Conservation (phyloP, 2,113 vertebrate species). For the Cebidichthys violaceus region DNA sequence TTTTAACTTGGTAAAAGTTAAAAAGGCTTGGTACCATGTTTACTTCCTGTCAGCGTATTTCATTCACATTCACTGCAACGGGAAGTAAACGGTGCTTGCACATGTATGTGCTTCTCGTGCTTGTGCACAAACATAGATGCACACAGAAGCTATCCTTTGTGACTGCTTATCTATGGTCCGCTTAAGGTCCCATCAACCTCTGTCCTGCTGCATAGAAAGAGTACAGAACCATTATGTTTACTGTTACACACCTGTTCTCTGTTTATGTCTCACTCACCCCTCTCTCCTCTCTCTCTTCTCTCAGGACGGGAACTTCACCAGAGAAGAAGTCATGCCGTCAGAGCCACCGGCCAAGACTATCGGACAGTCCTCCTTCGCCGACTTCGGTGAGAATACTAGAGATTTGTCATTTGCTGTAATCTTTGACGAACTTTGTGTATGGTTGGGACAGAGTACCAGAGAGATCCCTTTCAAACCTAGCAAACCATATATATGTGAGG, state of each 20-base stretch:
- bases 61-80: neutral
- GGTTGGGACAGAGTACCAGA: neutral
- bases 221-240: neutral
- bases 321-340: constrained; percentile 13
- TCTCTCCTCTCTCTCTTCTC: neutral
- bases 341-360: constrained; percentile 69
- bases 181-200: neutral
- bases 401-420: neutral
- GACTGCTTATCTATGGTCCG: neutral
- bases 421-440: neutral
- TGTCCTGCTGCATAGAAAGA: neutral
- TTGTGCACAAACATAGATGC: constrained; percentile 1
- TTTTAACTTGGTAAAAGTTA: too few species aligned
- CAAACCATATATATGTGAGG: neutral
- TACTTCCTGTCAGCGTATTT: neutral
- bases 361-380: constrained; percentile 94
- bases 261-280: neutral
- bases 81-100: neutral
- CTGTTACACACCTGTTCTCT: accelerated
- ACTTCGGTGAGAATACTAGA: constrained; percentile 90
- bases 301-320: constrained; percentile 92
- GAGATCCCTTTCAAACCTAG: neutral
- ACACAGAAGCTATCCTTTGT: neutral
- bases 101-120: neutral
- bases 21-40: too few species aligned